Percentiles rank a stretch among this genome's conserved stretches.
These are phyloP conservation scores for Equus quagga DNA, from an alignment of 2,113 vertebrate species.

Conservation along the genomic window DNA sequence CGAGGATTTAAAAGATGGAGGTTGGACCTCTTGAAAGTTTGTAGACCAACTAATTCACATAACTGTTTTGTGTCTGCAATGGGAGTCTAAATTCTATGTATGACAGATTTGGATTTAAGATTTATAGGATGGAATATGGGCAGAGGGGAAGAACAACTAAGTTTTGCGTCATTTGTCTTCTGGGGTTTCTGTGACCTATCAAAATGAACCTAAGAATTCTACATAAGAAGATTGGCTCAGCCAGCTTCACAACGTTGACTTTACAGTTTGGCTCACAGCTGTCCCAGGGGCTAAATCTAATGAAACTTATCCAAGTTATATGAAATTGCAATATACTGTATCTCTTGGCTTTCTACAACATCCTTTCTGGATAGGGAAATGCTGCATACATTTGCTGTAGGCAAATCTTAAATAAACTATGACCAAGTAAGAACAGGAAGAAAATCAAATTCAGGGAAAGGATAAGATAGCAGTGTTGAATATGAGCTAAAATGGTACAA, in stretches of 20 bases:
- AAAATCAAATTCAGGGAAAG: background rate
- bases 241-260: fast-evolving
- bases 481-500: background rate
- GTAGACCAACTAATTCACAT: fast-evolving
- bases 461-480: fast-evolving
- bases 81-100: fast-evolving
- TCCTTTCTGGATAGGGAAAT: background rate
- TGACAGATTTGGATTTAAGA: background rate
- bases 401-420: conserved; percentile 40
- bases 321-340: background rate
- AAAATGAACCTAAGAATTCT: fast-evolving
- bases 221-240: background rate
- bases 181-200: fast-evolving
- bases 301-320: background rate
- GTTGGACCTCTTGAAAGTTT: background rate
- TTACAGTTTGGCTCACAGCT: background rate
- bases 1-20: fast-evolving
- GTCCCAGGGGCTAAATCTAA: background rate
- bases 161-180: background rate
- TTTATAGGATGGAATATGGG: fast-evolving
- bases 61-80: fast-evolving
- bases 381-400: background rate
- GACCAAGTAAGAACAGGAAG: background rate
- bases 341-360: background rate
- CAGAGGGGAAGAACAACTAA: fast-evolving